phyloP scores from a whole-genome alignment of 1,140 invertebrate genomes.

The Chelonus insularis region DNA sequence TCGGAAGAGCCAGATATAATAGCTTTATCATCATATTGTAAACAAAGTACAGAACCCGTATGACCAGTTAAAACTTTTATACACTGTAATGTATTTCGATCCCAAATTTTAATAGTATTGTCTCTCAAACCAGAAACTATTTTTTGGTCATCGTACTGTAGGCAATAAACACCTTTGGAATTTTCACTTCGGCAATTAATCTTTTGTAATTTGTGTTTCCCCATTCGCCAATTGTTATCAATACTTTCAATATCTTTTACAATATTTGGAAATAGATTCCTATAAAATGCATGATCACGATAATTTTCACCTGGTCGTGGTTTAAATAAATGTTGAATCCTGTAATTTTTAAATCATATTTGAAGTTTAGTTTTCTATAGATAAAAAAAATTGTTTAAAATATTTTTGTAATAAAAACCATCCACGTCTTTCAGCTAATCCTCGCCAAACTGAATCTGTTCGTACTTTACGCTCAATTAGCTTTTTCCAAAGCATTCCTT shows the following conservation, averaged over 20 bases:
- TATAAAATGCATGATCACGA: constrained; percentile 93
- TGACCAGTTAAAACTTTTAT: constrained; percentile 93
- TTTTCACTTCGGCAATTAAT: constrained; percentile 99
- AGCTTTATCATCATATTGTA: constrained; percentile 98
- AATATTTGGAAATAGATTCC: constrained; percentile 95
- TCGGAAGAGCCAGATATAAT: constrained; percentile 99
- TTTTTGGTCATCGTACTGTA: constrained; percentile 99
- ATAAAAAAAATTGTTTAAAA: neutral
- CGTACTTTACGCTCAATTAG: constrained; percentile 92
- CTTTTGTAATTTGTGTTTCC: constrained; percentile 91
- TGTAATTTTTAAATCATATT: constrained; percentile 44
- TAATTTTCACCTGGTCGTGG: constrained; percentile 88
- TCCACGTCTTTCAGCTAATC: constrained; percentile 90
- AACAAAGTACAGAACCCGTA: constrained; percentile 95
- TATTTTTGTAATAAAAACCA: constrained; percentile 68
- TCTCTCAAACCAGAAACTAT: constrained; percentile 99
- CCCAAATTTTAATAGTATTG: constrained; percentile 99
- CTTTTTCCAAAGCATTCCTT: constrained; percentile 98
- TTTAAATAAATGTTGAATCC: constrained; percentile 92
- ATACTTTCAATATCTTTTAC: constrained; percentile 90
- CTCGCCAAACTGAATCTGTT: constrained; percentile 94
- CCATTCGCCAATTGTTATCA: constrained; percentile 98
- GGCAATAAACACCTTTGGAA: constrained; percentile 97
- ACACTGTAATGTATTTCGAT: constrained; percentile 86
- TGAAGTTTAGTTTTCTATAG: constrained; percentile 4